Percentiles rank a stretch among this genome's conserved stretches.
Conservation (phyloP, 2,113 vertebrate species). For the Tinamus guttatus region DNA sequence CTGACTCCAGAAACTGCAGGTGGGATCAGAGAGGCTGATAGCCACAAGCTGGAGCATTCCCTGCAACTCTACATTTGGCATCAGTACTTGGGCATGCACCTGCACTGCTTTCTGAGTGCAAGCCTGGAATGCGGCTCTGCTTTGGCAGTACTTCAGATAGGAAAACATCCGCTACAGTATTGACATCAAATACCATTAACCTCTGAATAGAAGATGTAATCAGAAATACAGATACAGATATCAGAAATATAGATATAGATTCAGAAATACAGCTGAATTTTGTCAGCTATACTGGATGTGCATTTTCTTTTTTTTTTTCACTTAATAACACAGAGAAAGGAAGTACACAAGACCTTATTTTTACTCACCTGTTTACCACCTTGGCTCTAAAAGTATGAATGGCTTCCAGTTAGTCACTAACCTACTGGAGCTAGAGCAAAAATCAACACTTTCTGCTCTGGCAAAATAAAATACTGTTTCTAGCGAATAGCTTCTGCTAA, state of each 20-base stretch:
- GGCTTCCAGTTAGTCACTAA: not conserved
- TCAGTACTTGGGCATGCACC: not conserved
- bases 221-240: not conserved
- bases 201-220: not conserved
- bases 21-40: rapidly evolving
- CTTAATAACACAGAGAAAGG: not conserved
- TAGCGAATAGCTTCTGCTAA: not conserved
- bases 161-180: not conserved
- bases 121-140: not conserved
- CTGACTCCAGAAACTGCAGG: not conserved
- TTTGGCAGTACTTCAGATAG: not conserved
- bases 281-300: not conserved
- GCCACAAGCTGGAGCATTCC: not conserved
- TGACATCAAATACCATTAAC: not conserved
- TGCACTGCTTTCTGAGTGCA: not conserved
- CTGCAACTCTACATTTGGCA: not conserved
- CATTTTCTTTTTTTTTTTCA: not conserved
- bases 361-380: not conserved
- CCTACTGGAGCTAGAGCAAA: not conserved
- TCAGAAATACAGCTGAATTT: too few relatives aligned
- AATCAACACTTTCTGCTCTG: not conserved
- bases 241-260: not conserved
- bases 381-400: not conserved
- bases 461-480: not conserved
- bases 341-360: not conserved